Conservation (phyloP, 2,888 invertebrate genomes). For the Calliphora vomitoria region DNA sequence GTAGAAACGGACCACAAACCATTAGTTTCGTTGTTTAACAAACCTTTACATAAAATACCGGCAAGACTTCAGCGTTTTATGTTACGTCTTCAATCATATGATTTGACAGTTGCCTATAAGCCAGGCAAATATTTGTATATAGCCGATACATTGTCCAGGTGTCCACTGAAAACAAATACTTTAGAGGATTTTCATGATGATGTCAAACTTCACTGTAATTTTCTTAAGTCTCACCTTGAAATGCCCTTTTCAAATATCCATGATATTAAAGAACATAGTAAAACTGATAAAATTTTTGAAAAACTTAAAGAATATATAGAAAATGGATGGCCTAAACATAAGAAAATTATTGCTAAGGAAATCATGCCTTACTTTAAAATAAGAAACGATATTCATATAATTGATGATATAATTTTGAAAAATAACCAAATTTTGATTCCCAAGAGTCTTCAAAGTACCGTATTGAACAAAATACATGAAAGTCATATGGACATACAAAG, state of each 20-base stretch:
- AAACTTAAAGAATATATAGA: neutral
- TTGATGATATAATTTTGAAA: slow-evolving; percentile 31
- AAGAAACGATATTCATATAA: slow-evolving; percentile 48
- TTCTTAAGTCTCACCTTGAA: neutral
- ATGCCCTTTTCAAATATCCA: no score
- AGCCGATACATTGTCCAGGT: slow-evolving; percentile 12
- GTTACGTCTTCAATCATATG: neutral
- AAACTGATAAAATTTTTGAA: neutral
- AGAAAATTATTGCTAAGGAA: slow-evolving; percentile 22
- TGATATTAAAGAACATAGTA: no score
- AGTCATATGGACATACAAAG: slow-evolving; percentile 64
- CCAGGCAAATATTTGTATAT: neutral
- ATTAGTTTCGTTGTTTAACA: neutral
- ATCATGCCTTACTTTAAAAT: slow-evolving; percentile 43
- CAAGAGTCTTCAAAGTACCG: no score
- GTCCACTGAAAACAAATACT: neutral
- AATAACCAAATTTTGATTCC: no score
- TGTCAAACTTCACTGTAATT: neutral
- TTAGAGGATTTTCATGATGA: neutral
- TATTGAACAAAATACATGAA: slow-evolving; percentile 30
- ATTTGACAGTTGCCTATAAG: neutral
- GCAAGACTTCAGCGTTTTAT: neutral
- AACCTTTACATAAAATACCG: neutral
- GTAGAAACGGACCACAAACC: slow-evolving; percentile 3
- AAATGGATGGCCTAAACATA: slow-evolving; percentile 39